Base-by-base conservation (phyloP, 2,888 invertebrate genomes). In the Dendrolimus houi region DNA sequence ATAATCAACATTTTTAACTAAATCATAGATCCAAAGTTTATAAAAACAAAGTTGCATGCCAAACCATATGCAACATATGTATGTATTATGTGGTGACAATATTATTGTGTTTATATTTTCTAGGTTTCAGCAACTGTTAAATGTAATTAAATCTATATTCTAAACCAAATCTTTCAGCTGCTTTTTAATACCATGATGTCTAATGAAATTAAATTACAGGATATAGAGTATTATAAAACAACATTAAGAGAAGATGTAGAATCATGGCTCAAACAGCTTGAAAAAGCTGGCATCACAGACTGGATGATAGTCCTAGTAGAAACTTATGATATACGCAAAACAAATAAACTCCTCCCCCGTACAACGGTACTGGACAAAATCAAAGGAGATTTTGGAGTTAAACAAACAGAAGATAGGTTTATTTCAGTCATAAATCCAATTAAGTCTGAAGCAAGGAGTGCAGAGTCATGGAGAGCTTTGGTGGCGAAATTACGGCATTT, bases 291-390 rank as follows among this genome's bases (percentile, higher is more conserved):
- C 60, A 93, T 97, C 58, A 92, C 94, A 57, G 98, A 98, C 83
- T 99, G 98, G 98, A 93, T 99, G 93, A 96, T 99, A 74, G 94
- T 98, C 53, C 92, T 97, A 63, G 97, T 99, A 54, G 98, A 98
- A 85, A 96, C 96, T 56, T 95, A 97, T 80, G 98, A 98, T 83
- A 95, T 95, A 70, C 94, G 96, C 73, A 96, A 97, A 85, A 95
- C 97, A 56, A 97, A 97, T 75, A 98, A 99, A 83, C 86, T 99
- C 13, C 87, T 99, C 57, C 96, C 97, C 1, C 92, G 98, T 66
- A 97, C 97, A 12, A 98, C 98, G 2, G 98, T 99, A 29, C 88
- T 97, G 68, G 98, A 99, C 84, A 98, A 98, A 92, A 96, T 99
- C 62, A 96, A 96, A 69, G 95, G 95, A 72, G 99, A 99, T 82